Evolutionary conservation across 2,888 invertebrate genomes (phyloP).

Genomic region (Hirtodrosophila alboralis): DNA sequence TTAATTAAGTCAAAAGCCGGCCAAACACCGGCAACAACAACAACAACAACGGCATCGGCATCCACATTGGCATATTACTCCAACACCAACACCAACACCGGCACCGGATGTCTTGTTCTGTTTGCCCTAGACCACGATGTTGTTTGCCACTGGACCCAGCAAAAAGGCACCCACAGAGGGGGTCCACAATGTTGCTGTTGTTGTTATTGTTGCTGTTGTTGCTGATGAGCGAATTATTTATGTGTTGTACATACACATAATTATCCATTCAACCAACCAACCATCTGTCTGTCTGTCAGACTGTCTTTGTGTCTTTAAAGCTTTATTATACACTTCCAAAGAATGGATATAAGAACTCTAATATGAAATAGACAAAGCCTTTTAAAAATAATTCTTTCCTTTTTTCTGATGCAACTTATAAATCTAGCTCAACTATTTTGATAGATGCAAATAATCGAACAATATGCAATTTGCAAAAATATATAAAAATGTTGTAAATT

Average conservation of each 20-base stretch:
- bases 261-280: constrained; percentile 56
- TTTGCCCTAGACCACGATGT: constrained; percentile 4
- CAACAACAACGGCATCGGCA: constrained; percentile 5
- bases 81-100: too few relatives aligned
- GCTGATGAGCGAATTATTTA: constrained; percentile 72
- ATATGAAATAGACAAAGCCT: background rate
- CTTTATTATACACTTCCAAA: constrained; percentile 28
- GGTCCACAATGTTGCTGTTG: constrained; percentile 29
- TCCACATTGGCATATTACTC: constrained; percentile 2
- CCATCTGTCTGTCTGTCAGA: constrained; percentile 35
- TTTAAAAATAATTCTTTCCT: too few relatives aligned
- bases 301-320: constrained; percentile 21
- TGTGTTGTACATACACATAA: constrained; percentile 76
- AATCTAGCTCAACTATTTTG: too few relatives aligned
- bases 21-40: constrained; percentile 23
- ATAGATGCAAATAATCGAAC: too few relatives aligned
- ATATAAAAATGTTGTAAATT: too few relatives aligned
- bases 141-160: constrained; percentile 25
- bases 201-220: constrained; percentile 51
- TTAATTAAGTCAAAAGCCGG: constrained; percentile 70
- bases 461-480: too few relatives aligned
- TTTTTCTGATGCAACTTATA: too few relatives aligned
- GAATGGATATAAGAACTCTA: background rate
- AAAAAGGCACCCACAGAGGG: constrained; percentile 45
- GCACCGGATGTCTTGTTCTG: constrained; percentile 74